Base-by-base conservation (phyloP, 2,797 vertebrate genomes). In the Cryptoprocta ferox region DNA sequence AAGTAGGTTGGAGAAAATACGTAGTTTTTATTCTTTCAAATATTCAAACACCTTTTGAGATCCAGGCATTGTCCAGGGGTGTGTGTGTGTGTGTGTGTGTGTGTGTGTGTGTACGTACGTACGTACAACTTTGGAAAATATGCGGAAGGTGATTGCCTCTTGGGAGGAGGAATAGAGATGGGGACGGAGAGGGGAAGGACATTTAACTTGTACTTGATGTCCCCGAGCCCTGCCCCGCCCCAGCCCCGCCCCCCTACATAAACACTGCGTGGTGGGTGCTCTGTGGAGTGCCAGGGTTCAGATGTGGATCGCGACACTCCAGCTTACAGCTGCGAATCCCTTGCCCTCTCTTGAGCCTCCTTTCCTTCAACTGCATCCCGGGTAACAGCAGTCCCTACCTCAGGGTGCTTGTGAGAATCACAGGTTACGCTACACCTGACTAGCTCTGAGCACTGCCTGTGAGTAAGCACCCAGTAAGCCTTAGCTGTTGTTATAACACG, bases 21-120 rank as follows among this genome's bases (percentile, higher is more conserved):
- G 5, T 32, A 63, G 16, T 78, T 48, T 70, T 80, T 75, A 50
- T 66, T 68, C 50, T 87, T 75, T 61, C 30, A 89, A 59, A 28
- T 13, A 56, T 18, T 53, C 59, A 61, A 91, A 50, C 32, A 68
- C 14, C 86, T 94, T 86, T 66, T 88, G 56, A 86, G 48, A 76
- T 14, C 35, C 3, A 9, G 59, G 24, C 53, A 42, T 37, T 89
- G 13, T 86, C 70, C 28, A 10, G 5, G 5, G 56, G 61, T 63
- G 61, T 39, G 35, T 39, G 68, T 50, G 50, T 50, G 15, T 13
- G 1, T 10, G 13, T 5, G 45, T 13, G 45, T 10, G 45, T 13
- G 45, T n/a, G 30, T 4, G 4, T 42, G 21, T 42, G 45, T 53
- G 10, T 45, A 24, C 5, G 28, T 30, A 2, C 14, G 28, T 8